Conservation (phyloP, 2,888 invertebrate species). For the Drosophila infuscata region DNA sequence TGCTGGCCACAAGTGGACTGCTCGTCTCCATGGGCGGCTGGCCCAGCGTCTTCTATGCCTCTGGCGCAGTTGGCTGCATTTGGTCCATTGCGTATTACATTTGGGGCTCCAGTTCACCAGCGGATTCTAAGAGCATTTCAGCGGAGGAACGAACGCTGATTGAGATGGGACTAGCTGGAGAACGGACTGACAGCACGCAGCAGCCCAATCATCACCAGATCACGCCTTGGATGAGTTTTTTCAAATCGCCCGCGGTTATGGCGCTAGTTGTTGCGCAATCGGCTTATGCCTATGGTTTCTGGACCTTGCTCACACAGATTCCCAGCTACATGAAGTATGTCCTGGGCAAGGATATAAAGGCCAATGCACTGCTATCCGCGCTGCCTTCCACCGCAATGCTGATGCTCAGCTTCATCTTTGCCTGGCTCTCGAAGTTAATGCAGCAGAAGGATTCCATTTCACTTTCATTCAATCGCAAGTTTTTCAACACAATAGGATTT, state of each 20-base stretch:
- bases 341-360: constrained; percentile 89
- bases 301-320: constrained; percentile 89
- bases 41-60: constrained; percentile 89
- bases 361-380: constrained; percentile 86
- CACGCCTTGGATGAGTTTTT: constrained; percentile 88
- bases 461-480: constrained; percentile 80
- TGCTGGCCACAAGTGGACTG: constrained; percentile 89
- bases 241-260: constrained; percentile 87
- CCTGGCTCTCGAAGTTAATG: constrained; percentile 84
- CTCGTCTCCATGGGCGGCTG: constrained; percentile 88
- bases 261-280: constrained; percentile 87
- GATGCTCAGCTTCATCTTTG: constrained; percentile 86
- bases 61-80: constrained; percentile 86
- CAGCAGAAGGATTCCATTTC: constrained; percentile 84
- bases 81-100: constrained; percentile 86
- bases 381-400: constrained; percentile 87
- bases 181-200: constrained; percentile 28
- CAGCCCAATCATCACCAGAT: constrained; percentile 71
- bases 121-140: constrained; percentile 87
- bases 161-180: constrained; percentile 86
- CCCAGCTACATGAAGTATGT: constrained; percentile 90
- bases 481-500: constrained; percentile 84
- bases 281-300: constrained; percentile 89
- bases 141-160: constrained; percentile 89
- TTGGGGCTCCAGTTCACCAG: constrained; percentile 88